Percentiles rank a stretch among this genome's conserved stretches.
phyloP scores from a whole-genome alignment of 2,797 vertebrate species.

The Phalloptychus januarius region DNA sequence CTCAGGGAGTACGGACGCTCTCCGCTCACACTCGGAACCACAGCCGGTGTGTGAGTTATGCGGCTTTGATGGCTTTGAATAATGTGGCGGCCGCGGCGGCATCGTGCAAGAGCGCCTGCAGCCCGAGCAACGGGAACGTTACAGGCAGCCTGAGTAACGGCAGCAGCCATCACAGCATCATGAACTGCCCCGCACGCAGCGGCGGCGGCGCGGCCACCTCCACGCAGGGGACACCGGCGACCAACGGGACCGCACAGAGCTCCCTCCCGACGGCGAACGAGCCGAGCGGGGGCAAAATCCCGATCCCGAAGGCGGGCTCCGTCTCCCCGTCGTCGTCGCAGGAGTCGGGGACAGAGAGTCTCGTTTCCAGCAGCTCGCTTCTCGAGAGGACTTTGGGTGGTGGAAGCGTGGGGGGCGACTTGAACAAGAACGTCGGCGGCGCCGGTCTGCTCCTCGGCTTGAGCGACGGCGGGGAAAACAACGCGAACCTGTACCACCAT shows the following conservation, averaged over 20 bases:
- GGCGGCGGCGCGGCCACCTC: constrained; percentile 54
- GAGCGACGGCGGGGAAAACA: constrained; percentile 80
- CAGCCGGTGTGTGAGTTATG: constrained; percentile 81
- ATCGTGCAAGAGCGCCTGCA: constrained; percentile 65
- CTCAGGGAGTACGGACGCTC: constrained; percentile 88
- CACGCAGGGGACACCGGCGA: constrained; percentile 56
- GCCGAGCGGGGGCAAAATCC: constrained; percentile 73
- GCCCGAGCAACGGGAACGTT: constrained; percentile 54
- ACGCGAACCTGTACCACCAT: constrained; percentile 74
- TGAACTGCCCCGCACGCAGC: constrained; percentile 53
- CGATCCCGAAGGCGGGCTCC: constrained; percentile 83
- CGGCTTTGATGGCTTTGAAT: constrained; percentile 78
- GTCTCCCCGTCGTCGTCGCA: constrained; percentile 85
- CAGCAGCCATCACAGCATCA: constrained; percentile 73
- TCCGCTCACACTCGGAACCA: constrained; percentile 80
- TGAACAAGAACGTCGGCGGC: constrained; percentile 77
- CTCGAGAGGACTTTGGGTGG: constrained; percentile 77
- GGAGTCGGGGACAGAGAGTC: constrained; percentile 86
- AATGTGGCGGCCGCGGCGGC: constrained; percentile 75
- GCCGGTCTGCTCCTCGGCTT: constrained; percentile 79
- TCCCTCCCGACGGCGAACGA: constrained; percentile 61
- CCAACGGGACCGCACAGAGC: constrained; percentile 61
- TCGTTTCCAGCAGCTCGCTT: constrained; percentile 77
- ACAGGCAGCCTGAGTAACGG: constrained; percentile 49
- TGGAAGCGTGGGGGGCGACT: constrained; percentile 68